Evolutionary conservation across 2,797 vertebrate species (phyloP).

Genomic region (Rhinella marina): DNA sequence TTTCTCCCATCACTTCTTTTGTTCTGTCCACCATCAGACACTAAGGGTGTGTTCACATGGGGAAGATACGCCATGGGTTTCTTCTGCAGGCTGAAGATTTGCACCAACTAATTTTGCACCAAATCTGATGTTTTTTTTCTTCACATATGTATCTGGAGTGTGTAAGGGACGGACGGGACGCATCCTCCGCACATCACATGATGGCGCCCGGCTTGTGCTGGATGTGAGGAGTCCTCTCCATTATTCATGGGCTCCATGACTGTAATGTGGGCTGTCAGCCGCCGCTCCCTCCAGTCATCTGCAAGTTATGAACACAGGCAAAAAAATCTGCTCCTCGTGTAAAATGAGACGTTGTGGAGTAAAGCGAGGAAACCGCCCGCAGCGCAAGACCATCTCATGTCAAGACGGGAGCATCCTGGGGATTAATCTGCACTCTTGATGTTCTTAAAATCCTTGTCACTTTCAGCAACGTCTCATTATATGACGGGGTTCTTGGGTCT

Average conservation of each 20-base stretch:
- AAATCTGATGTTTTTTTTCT: too few relatives aligned
- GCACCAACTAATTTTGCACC: too few relatives aligned
- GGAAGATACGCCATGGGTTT: too few relatives aligned
- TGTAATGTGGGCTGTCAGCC: constrained; percentile 10
- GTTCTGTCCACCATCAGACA: neutral
- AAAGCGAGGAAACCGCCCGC: neutral
- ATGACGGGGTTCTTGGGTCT: neutral
- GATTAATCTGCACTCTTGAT: neutral
- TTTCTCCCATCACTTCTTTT: neutral
- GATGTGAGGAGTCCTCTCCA: neutral
- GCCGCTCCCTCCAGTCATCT: constrained; percentile 11
- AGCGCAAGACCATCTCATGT: neutral
- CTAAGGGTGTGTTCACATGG: neutral
- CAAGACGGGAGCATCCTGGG: neutral
- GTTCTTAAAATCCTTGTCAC: neutral
- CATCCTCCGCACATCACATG: neutral
- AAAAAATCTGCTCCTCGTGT: neutral
- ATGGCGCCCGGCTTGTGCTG: neutral
- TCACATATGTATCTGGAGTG: too few relatives aligned
- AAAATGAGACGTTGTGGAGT: neutral
- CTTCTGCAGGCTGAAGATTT: too few relatives aligned
- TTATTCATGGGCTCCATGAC: constrained; percentile 7
- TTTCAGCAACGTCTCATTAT: neutral
- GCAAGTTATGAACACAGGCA: neutral
- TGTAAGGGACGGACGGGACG: too few relatives aligned